Evolutionary conservation across 2,888 invertebrate genomes (phyloP).

Genomic region (Synergus japonicus): DNA sequence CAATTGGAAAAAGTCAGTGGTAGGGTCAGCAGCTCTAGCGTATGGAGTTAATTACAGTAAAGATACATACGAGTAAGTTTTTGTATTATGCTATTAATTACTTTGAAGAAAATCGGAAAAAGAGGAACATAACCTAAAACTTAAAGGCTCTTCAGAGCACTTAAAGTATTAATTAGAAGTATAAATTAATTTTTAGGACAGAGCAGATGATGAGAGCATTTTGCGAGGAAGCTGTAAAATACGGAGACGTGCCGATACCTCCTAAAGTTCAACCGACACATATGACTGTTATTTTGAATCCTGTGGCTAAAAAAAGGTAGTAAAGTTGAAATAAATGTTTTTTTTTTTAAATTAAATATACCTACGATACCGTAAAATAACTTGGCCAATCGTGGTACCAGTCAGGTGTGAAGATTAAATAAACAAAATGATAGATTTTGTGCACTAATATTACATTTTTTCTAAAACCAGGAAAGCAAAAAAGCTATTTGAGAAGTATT

Average conservation of each 20-base stretch:
- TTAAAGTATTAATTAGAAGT: background rate
- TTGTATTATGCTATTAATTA: constrained; percentile 42
- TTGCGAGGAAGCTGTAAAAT: constrained; percentile 86
- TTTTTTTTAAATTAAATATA: background rate
- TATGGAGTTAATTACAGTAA: constrained; percentile 86
- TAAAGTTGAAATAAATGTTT: background rate
- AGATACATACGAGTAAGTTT: constrained; percentile 86
- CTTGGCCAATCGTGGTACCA: too few relatives aligned
- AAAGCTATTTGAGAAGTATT: constrained; percentile 90
- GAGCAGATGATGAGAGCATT: constrained; percentile 87
- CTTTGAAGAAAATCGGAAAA: background rate
- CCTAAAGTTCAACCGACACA: constrained; percentile 83
- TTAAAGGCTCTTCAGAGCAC: background rate
- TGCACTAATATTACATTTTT: constrained; percentile 23
- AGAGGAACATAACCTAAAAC: background rate
- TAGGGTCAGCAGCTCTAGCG: constrained; percentile 83
- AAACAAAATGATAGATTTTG: too few relatives aligned
- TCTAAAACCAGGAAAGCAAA: constrained; percentile 79
- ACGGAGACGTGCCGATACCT: constrained; percentile 83
- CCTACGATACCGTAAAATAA: too few relatives aligned
- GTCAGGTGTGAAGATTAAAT: too few relatives aligned
- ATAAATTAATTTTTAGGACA: constrained; percentile 80
- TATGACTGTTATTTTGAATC: constrained; percentile 93
- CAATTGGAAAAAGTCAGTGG: constrained; percentile 93
- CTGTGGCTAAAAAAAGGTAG: constrained; percentile 89